These are phyloP conservation scores for Palloptera scutellata DNA, from an alignment of 2,888 invertebrate genomes.

Conservation along the genomic window DNA sequence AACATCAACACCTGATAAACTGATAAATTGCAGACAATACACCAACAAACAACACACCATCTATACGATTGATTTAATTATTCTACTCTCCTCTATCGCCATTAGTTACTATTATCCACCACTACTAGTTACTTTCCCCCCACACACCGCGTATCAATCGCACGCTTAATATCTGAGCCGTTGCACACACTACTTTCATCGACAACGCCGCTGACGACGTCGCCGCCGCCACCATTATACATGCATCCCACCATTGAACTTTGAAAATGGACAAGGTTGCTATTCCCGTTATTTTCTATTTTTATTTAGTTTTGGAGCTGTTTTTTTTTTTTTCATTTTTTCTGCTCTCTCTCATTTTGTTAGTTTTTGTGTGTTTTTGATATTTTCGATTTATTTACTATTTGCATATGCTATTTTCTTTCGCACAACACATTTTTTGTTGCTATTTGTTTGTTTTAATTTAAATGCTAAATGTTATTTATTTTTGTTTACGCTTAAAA, in stretches of 20 bases:
- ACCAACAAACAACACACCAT: too few species aligned
- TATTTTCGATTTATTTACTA: slow-evolving; percentile 11
- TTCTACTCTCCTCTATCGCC: too few species aligned
- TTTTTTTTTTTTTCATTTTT: not conserved
- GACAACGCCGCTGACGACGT: too few species aligned
- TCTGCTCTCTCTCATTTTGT: not conserved
- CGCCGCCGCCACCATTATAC: not conserved
- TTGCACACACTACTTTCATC: too few species aligned
- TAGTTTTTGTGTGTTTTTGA: not conserved
- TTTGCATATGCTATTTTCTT: not conserved
- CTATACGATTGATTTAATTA: too few species aligned
- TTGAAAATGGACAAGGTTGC: not conserved
- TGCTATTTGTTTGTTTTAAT: slow-evolving; percentile 7
- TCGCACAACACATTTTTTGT: not conserved
- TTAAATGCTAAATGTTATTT: not conserved
- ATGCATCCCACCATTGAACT: not conserved
- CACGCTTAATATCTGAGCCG: too few species aligned
- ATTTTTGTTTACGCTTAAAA: too few species aligned
- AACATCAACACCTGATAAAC: too few species aligned
- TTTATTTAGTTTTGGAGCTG: slow-evolving; percentile 6
- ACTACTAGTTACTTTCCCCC: too few species aligned
- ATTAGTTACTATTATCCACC: too few species aligned
- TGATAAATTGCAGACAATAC: too few species aligned
- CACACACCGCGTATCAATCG: too few species aligned
- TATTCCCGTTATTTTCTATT: not conserved